Conservation (phyloP, 2,113 vertebrate genomes). For the Parotia lawesii region DNA sequence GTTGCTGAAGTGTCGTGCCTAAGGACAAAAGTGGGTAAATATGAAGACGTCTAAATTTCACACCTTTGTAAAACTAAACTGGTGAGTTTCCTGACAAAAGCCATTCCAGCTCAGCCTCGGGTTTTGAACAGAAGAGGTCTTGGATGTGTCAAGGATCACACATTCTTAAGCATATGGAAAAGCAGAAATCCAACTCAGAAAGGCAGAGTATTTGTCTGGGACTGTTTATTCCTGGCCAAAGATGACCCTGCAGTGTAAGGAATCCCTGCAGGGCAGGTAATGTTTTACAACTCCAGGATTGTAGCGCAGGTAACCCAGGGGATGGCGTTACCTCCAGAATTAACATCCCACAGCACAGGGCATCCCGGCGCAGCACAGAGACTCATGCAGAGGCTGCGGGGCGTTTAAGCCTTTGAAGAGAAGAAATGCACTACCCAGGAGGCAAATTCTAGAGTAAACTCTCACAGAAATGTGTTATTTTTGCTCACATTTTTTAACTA, state of each 20-base stretch:
- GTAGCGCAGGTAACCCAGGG: background rate
- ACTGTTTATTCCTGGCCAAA: background rate
- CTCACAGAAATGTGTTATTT: background rate
- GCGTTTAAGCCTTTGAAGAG: background rate
- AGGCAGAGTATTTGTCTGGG: background rate
- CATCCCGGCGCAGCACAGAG: background rate
- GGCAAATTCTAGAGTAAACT: background rate
- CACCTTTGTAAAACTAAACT: background rate
- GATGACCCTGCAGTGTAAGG: too few species aligned
- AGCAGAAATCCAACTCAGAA: background rate
- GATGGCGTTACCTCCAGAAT: background rate
- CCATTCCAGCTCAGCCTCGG: background rate
- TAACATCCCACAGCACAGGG: background rate
- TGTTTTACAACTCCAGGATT: background rate
- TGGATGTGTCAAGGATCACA: accelerated
- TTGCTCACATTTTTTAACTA: background rate
- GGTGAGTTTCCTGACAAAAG: background rate
- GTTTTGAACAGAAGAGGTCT: background rate
- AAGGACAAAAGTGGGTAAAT: background rate
- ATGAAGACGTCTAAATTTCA: background rate
- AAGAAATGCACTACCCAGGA: accelerated
- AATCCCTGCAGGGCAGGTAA: background rate
- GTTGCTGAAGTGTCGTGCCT: background rate
- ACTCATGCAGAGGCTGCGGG: background rate
- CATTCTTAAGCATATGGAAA: background rate